phyloP scores from a whole-genome alignment of 2,888 invertebrate species.

The Dilophus febrilis region DNA sequence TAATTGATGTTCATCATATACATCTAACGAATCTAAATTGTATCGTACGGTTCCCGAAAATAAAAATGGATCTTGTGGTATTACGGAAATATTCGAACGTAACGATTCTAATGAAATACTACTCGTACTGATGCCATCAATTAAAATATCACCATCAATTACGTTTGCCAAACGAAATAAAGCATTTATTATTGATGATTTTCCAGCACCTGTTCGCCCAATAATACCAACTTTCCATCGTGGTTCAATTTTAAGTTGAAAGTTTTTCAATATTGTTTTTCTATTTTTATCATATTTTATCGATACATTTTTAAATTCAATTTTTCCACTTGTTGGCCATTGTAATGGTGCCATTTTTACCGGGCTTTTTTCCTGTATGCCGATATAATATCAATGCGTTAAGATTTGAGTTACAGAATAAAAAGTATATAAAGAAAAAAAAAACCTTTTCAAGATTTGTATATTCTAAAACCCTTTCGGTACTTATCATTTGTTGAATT shows the following conservation, averaged over 20 bases:
- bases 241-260: constrained; percentile 43
- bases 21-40: constrained; percentile 60
- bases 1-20: constrained; percentile 40
- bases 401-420: neutral
- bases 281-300: constrained; percentile 35
- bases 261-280: constrained; percentile 47
- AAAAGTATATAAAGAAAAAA: neutral
- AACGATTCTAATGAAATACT: constrained; percentile 36
- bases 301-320: constrained; percentile 32
- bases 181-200: constrained; percentile 34
- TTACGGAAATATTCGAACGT: constrained; percentile 39
- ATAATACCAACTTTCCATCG: constrained; percentile 42
- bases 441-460: constrained; percentile 40
- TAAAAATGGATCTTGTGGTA: constrained; percentile 40
- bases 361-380: constrained; percentile 2
- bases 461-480: constrained; percentile 55
- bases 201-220: constrained; percentile 54
- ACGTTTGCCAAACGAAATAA: constrained; percentile 33
- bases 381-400: neutral
- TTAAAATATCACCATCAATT: constrained; percentile 32
- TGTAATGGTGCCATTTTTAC: neutral
- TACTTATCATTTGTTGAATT: constrained; percentile 53
- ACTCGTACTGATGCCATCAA: constrained; percentile 33
- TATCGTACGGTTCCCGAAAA: constrained; percentile 35
- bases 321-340: constrained; percentile 21